Base-by-base conservation (phyloP, 2,888 invertebrate species). In the Volucella inflata region DNA sequence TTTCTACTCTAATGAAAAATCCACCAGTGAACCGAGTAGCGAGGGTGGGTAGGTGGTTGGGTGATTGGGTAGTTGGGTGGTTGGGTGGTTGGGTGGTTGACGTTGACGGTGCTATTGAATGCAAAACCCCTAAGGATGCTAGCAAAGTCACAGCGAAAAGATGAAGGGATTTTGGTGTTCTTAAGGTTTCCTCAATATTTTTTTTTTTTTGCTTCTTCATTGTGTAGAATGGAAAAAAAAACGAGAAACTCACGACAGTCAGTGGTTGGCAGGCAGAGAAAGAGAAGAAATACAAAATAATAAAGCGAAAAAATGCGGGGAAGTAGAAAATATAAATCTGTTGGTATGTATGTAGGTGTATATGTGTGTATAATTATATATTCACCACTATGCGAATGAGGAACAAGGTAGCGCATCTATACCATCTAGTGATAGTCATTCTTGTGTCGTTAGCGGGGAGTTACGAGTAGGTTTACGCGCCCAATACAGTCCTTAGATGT, bases 1-100 rank as follows among this genome's bases (percentile, higher is more conserved):
- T 85, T 85, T 85, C 67, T 65, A 76, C 81, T 85, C 71, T 85
- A 85, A 85, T 85, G 85, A 85, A 85, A 85, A 85, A 85, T 81
- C 85, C 71, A 67, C 85, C 71, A 76, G 50, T 67, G 65, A 75
- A 65, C 36, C 75, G n/a, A 21, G 38, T 14, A 17, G 30, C 42
- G 46, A 60, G 59, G 51, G 42, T 46, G 50, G 44, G 50, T 42
- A 21, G 57, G 10, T 40, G 67, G 38, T 16, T 16, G 30, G 36
- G 40, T 51, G 59, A 44, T 36, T 60, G 50, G 44, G 50, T 42
- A 21, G 62, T 8, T 40, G 67, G 36, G n/a, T 48, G 48, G 21
- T 12, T 36, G 36, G 11, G 10, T 44, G 46, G 46, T 3, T 12
- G 44, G 50, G n/a, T 51, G 75, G 57, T 17, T 57, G 44, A 17